Base-by-base conservation (phyloP, 2,113 vertebrate species). In the Xiphophorus couchianus region DNA sequence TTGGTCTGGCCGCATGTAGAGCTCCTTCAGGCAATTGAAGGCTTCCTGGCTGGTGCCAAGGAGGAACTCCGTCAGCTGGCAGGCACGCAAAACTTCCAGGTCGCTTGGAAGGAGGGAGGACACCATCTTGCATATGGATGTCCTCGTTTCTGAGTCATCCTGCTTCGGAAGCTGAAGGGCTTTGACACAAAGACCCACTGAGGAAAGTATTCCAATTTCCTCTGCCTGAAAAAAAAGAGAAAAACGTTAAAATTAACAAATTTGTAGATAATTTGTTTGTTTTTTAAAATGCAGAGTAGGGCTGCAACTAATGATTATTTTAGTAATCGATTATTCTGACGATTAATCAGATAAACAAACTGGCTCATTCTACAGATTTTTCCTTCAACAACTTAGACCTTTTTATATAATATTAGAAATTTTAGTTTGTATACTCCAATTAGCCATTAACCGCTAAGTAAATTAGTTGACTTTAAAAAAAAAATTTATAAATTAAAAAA, bases 41-140 rank as follows among this genome's bases (percentile, higher is more conserved):
- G 94, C 96, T 87, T 94, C 94, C 87, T 95, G 90, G 82, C 87
- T 94, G 67, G 96, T 96, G 82, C 96, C 95, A 28, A 98, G 94
- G 67, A 99, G 93, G 85, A 98, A 99, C 86, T 98, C 97, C 5
- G 98, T 99, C 62, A 99, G 97, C 28, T 96, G 97, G 90, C 97
- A 99, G 85, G 96, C 97, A 87, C 98, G 94, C 71, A 95, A 91
- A 12, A 99, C 97, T 93, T 99, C 98, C 66, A 99, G 95, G 86
- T 99, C 98, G 66, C 96, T 96, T 71, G 95, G 93, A 73, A 99
- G 94, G 82, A 99, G 96, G 92, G 96, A 96, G 72, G 96, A 95
- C 81, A 98, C 94, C 3, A 95, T 97, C 94, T 97, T 98, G 90
- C 97, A 99, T 73, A 99, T 95, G 58, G 96, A 97, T 3, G 96